A percentile compares a stretch with the other conserved stretches of the same genome.
These are phyloP conservation scores for Taenioides sp. DNA, from an alignment of 2,797 vertebrate genomes.

Conservation along the genomic window DNA sequence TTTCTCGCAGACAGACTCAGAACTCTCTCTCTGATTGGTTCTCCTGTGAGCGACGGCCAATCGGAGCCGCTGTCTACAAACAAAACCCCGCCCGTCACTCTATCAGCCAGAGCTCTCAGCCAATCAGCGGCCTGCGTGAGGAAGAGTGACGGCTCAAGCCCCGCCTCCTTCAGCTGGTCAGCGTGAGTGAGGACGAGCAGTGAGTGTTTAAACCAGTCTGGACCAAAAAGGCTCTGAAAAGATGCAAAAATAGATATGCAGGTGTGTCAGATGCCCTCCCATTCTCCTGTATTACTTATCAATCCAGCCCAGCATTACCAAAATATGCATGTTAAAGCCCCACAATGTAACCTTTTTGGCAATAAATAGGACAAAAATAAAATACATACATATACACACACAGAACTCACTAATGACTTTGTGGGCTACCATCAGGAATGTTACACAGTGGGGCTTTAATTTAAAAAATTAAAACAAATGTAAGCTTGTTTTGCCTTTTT, in stretches of 20 bases:
- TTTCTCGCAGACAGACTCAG: slow-evolving; percentile 58
- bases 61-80: slow-evolving; percentile 61
- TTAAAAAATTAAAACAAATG: too few species aligned
- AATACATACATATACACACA: too few species aligned
- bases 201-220: slow-evolving; percentile 51
- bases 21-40: slow-evolving; percentile 48
- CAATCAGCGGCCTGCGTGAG: slow-evolving; percentile 37
- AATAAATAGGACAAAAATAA: too few species aligned
- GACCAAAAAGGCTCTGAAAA: slow-evolving; percentile 51
- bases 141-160: slow-evolving; percentile 23
- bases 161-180: slow-evolving; percentile 49
- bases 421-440: too few species aligned
- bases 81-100: slow-evolving; percentile 35
- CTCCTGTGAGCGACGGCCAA: slow-evolving; percentile 54
- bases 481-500: background rate
- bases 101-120: slow-evolving; percentile 41
- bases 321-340: too few species aligned
- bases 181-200: slow-evolving; percentile 56
- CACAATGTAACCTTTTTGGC: too few species aligned
- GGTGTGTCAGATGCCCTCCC: background rate
- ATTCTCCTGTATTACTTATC: too few species aligned
- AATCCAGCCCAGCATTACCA: too few species aligned
- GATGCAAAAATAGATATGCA: background rate
- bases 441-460: too few species aligned
- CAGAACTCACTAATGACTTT: too few species aligned